A percentile compares a stretch with the other conserved stretches of the same genome.
These are phyloP conservation scores for Lissonota sp. DNA, from an alignment of 2,888 invertebrate genomes.

Conservation along the genomic window DNA sequence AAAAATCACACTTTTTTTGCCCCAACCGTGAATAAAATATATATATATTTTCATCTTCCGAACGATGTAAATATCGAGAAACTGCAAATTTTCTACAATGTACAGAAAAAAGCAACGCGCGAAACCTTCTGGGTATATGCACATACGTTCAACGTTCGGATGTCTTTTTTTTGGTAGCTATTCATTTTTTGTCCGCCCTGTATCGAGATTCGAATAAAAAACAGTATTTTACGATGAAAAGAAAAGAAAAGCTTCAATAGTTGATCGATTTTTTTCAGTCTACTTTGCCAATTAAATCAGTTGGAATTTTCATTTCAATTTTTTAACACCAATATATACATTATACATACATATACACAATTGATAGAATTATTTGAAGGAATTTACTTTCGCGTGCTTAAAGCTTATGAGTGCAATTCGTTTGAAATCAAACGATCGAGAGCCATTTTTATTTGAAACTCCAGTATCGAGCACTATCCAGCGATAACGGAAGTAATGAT, in stretches of 20 bases:
- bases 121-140: conserved; percentile 22
- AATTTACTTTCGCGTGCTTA: neutral
- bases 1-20: neutral
- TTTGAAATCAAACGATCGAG: neutral
- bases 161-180: conserved; percentile 36
- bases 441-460: neutral
- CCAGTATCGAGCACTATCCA: neutral
- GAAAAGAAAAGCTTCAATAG: conserved; percentile 4
- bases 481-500: conserved; percentile 1
- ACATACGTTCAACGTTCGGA: conserved; percentile 26
- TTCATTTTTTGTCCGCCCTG: conserved; percentile 15
- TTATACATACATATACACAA: neutral
- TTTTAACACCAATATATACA: neutral
- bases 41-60: conserved; percentile 10
- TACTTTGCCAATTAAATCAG: conserved; percentile 13
- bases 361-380: neutral
- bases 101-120: conserved; percentile 39
- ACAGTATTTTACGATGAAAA: conserved; percentile 50
- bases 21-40: neutral
- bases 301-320: conserved; percentile 18
- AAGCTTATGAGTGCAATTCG: neutral
- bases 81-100: conserved; percentile 56
- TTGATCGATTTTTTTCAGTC: neutral
- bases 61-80: conserved; percentile 43
- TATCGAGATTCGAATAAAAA: conserved; percentile 43